Evolutionary conservation across 2,888 invertebrate genomes (phyloP).

Genomic region (Tineola bisselliella): DNA sequence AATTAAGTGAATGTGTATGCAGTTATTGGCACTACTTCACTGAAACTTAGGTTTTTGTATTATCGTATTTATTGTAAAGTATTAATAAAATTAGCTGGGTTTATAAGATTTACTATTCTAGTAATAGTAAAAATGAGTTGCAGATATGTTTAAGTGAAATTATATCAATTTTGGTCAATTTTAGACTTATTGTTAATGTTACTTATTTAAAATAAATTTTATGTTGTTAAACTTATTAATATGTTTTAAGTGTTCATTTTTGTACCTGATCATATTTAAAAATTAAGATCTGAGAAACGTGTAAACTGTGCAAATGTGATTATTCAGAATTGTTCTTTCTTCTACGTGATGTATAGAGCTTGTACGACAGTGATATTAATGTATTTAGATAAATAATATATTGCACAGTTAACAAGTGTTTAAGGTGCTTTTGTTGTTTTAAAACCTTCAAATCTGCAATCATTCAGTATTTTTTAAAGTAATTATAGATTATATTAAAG

Average conservation of each 20-base stretch:
- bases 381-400: slow-evolving; percentile 13
- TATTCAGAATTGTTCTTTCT: slow-evolving; percentile 1
- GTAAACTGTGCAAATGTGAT: slow-evolving; percentile 13
- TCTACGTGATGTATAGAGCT: slow-evolving; percentile 35
- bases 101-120: neutral
- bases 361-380: slow-evolving; percentile 53
- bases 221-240: neutral
- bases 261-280: neutral
- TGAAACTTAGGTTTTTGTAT: neutral
- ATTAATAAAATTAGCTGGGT: slow-evolving; percentile 2
- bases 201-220: slow-evolving; percentile 9
- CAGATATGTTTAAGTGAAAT: slow-evolving; percentile 46
- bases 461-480: slow-evolving; percentile 57
- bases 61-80: neutral
- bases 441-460: slow-evolving; percentile 41
- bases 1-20: slow-evolving; percentile 60
- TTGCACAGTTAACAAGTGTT: slow-evolving; percentile 50
- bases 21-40: slow-evolving; percentile 65
- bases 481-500: slow-evolving; percentile 45
- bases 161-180: slow-evolving; percentile 67
- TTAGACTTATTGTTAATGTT: slow-evolving; percentile 41
- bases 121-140: slow-evolving; percentile 23
- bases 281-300: neutral
- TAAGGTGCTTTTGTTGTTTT: slow-evolving; percentile 42
- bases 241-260: slow-evolving; percentile 8